Base-by-base conservation (phyloP, 2,113 vertebrate genomes). In the Notarius lentiginosus region DNA sequence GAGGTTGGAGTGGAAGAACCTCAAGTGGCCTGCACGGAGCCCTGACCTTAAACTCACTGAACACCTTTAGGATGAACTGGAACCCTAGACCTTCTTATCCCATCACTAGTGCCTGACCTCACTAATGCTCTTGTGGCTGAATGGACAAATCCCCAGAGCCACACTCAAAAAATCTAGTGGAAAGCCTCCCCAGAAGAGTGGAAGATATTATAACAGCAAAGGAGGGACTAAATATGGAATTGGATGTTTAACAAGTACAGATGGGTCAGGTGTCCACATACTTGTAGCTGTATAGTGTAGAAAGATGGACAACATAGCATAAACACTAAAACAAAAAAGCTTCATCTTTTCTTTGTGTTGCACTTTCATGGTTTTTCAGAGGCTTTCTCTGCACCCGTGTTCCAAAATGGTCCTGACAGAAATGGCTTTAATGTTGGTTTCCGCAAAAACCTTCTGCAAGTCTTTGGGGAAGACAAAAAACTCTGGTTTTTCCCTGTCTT, bases 381-480 rank as follows among this genome's bases (percentile, higher is more conserved):
- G 96, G 98, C 98, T 77, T 99, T 99, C 91, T 97, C 97, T 34
- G 95, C 96, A 90, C 98, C 98, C 4, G 93, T 98, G 53, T 99
- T 99, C 93, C 93, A 94, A 73, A 96, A 89, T 17, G 98, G 98
- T 84, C 96, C 97, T 58, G 97, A 99, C 92, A 98, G 96, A 95
- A 97, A 98, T 72, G 98, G 97, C 79, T 99, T 99, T 91, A 97
- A 99, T 73, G 94, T 98, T 4, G 96, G 98, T 84, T 87, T 97
- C 77, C 91, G 94, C 83, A 97, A 90, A 94, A 99, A 99, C 89
- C 93, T 99, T 82, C 94, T 94, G 90, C 98, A 99, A 90, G 98
- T 99, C 55, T 99, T 99, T 93, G 98, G 98, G 79, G 96, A 98
- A 84, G 92, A 98, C 76, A 95, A 93, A 86, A 97, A 94, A 90